Evolutionary conservation across 2,113 vertebrate genomes (phyloP).

Genomic region (Tyto alba): DNA sequence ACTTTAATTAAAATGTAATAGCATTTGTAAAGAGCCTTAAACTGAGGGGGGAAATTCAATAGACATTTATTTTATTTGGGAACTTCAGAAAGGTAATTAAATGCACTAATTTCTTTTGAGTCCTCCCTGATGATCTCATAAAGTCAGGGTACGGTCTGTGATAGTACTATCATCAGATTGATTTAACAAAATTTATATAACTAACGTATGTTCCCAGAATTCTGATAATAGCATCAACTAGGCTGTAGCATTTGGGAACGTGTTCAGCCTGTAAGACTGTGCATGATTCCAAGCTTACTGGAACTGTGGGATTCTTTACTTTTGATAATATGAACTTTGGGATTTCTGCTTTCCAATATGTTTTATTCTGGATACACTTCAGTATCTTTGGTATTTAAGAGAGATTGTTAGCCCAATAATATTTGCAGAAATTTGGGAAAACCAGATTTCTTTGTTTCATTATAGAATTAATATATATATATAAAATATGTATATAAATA

Average conservation of each 20-base stretch:
- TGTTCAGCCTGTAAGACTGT: background rate
- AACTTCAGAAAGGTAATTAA: constrained; percentile 34
- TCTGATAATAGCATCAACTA: background rate
- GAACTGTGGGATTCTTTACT: background rate
- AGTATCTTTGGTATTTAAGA: background rate
- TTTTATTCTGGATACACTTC: background rate
- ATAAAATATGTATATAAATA: accelerated
- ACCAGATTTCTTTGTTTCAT: background rate
- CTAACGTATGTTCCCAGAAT: background rate
- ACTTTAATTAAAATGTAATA: constrained; percentile 48
- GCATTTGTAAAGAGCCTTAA: constrained; percentile 2
- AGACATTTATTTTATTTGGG: constrained; percentile 26
- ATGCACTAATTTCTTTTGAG: constrained; percentile 12
- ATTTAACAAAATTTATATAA: constrained; percentile 12
- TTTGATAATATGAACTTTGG: background rate
- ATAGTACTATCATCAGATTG: background rate
- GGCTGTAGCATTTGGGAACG: background rate
- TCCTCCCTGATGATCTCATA: background rate
- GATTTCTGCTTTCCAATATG: background rate
- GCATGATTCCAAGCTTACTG: background rate
- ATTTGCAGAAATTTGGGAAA: background rate
- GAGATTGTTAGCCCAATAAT: background rate
- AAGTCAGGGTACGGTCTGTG: background rate
- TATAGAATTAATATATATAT: background rate
- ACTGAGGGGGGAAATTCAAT: background rate